Base-by-base conservation (phyloP, 2,113 vertebrate genomes). In the Corythornis cristatus region DNA sequence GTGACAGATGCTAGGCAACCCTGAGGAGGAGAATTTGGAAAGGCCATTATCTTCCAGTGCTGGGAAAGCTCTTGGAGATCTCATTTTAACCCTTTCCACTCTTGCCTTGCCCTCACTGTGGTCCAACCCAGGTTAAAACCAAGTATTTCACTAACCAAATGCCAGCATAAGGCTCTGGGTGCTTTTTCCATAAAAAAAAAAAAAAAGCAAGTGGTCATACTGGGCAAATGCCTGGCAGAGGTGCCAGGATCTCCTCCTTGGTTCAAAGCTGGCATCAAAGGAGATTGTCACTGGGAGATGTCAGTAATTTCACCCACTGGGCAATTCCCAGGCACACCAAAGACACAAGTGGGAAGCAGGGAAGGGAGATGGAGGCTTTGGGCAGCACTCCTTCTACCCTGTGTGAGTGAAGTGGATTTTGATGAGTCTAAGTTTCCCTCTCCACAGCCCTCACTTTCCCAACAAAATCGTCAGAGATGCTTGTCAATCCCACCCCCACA, bases 1-100 rank as follows among this genome's bases (percentile, higher is more conserved):
- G 80, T 79, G 82, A 90, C 95, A 96, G 96, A 90, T 90, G 93
- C 93, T 78, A 82, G 85, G 86, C 84, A 94, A 94, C 78, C 50
- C 54, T 50, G 58, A 83, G 58, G 64, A 74, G 62, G 25, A 70
- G 83, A 87, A 93, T 85, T 70, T 90, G 86, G 93, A 80, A 89
- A 85, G 76, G 68, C 86, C 81, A 61, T 95, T 94, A 83, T 89
- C 85, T 88, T 88, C 66, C 76, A 95, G 71, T 1, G 35, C 23
- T 66, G 35, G 46, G 35, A 92, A 92, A 64, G 71, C 22, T 80
- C 54, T 65, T 8, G 1, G 61, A 50, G 40, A 75, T 83, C 50
- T 83, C 76, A 9, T 83, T 87, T 95, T 96, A 96, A 96, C 95
- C 57, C 94, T 8, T 96, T 70, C 51, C 43, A 20, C 64, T 57